Base-by-base conservation (phyloP, 2,113 vertebrate genomes). In the Talpa occidentalis region DNA sequence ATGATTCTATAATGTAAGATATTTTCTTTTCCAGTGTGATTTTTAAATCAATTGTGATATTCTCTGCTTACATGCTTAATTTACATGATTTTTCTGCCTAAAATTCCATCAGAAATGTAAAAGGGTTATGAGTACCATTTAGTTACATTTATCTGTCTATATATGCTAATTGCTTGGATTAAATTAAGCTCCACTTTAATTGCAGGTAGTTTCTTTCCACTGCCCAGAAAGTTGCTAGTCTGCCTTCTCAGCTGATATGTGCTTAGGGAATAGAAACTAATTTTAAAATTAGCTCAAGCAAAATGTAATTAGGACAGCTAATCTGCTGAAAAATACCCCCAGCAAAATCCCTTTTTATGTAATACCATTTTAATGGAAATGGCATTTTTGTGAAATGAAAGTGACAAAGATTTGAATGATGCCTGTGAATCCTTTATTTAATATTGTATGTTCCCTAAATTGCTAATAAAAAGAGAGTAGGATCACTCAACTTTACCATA, bases 281-380 rank as follows among this genome's bases (percentile, higher is more conserved):
- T 96, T 96, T 96, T 96, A 94, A 93, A 72, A 83, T 94, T 90
- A 94, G 90, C 35, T 60, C 54, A 93, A 88, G 87, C 16, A 90
- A 93, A 96, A 82, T 97, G 84, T 96, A 96, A 90, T 96, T 95
- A 97, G 90, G 70, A 93, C 9, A 14, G 28, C 52, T 92, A 96
- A 96, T 97, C 94, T 94, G 93, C 90, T 96, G 81, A 95, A 94
- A 96, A 94, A 76, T 40, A 80, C 60, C 88, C 87, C 80, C 19
- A 89, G 79, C 40, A 77, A 88, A 66, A 93, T 35, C 42, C 17
- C 47, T 60, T 91, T 93, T 95, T 62, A 67, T 67, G 66, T 93
- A 94, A 93, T 95, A 44, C 32, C 3, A 62, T 91, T 91, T 74
- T 94, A 83, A 91, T 96, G 76, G 76, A 94, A 92, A 90, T 94